Base-by-base conservation (phyloP, 2,888 invertebrate species). In the Conops quadrifasciatus region DNA sequence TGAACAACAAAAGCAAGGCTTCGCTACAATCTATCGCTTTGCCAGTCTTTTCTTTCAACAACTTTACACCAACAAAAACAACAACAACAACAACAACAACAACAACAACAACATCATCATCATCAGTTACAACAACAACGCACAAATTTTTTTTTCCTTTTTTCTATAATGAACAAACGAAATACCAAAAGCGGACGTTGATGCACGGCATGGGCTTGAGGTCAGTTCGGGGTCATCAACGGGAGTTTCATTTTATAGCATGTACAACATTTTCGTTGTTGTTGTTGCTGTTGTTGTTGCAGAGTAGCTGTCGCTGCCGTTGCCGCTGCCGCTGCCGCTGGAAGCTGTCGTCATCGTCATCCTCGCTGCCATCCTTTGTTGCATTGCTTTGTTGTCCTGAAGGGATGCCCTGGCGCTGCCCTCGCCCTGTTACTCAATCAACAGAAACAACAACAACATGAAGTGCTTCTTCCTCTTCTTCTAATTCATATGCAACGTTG, bases 151-250 rank as follows among this genome's bases (percentile, higher is more conserved):
- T 36, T 9, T 36, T 4, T 4, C 5, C 4, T 36, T 9, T 36
- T 36, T 36, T 59, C 58, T 51, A 63, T 4, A 66, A 66, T 66
- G 21, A 56, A 68, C 59, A 21, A 47, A 30, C 43, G 62, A 62
- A 45, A 56, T 67, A 43, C 24, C 9, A 65, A 53, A 73, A 73
- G 70, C n/a, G 71, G 64, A 71, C 69, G 66, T 70, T 71, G 68
- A 71, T 47, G 71, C 21, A 74, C 74, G 74, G 75, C 70, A 75
- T 76, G 76, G 77, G 76, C 75, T 81, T 80, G 82, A 82, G 82
- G 82, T 83, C 82, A 83, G 78, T 81, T 74, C 76, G 78, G 79
- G 82, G 82, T 83, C 82, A 83, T 81, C 83, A 83, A 83, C 82
- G 76, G 77, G 76, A 77, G 74, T 78, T 78, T 75, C 67, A 62